phyloP scores from a whole-genome alignment of 2,888 invertebrate genomes.

The Drosophila yooni region DNA sequence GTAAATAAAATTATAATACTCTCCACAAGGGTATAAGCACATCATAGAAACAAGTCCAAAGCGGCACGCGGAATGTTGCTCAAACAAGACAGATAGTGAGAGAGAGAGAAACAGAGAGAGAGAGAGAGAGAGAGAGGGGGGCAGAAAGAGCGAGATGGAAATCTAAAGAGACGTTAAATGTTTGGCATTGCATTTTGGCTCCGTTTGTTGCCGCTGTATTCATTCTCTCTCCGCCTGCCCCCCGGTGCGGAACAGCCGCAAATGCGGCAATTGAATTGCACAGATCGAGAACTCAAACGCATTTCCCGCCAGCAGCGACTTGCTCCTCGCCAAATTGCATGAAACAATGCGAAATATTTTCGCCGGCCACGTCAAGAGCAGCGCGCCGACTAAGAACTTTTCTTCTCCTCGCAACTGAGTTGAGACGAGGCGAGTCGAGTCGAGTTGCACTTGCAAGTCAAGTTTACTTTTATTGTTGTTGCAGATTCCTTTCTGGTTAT shows the following conservation, averaged over 20 bases:
- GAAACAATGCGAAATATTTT: slow-evolving; percentile 61
- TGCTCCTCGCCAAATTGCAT: slow-evolving; percentile 12
- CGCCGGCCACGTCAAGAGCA: slow-evolving; percentile 43
- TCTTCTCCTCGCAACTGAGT: slow-evolving; percentile 57
- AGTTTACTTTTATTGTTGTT: slow-evolving; percentile 52
- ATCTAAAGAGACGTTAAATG: slow-evolving; percentile 33
- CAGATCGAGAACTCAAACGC: slow-evolving; percentile 66
- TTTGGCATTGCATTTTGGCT: slow-evolving; percentile 43
- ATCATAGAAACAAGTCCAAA: slow-evolving; percentile 7
- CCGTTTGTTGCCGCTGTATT: slow-evolving; percentile 8
- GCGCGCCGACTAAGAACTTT: slow-evolving; percentile 49
- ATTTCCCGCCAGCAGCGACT: slow-evolving; percentile 27
- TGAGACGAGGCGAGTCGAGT: slow-evolving; percentile 4
- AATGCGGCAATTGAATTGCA: slow-evolving; percentile 72
- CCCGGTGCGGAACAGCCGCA: slow-evolving; percentile 32
- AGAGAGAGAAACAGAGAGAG: not conserved
- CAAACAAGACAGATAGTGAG: slow-evolving; percentile 10
- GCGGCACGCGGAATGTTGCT: slow-evolving; percentile 30
- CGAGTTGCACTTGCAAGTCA: slow-evolving; percentile 56
- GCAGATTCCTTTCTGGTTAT: slow-evolving; percentile 17
- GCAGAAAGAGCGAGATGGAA: not conserved
- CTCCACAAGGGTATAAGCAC: not conserved
- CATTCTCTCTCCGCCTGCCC: not conserved
- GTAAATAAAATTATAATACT: not conserved
- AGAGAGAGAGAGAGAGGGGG: not conserved